Percentiles rank a stretch among this genome's conserved stretches.
phyloP scores from a whole-genome alignment of 2,888 invertebrate species.

The Pyrochroa serraticornis region DNA sequence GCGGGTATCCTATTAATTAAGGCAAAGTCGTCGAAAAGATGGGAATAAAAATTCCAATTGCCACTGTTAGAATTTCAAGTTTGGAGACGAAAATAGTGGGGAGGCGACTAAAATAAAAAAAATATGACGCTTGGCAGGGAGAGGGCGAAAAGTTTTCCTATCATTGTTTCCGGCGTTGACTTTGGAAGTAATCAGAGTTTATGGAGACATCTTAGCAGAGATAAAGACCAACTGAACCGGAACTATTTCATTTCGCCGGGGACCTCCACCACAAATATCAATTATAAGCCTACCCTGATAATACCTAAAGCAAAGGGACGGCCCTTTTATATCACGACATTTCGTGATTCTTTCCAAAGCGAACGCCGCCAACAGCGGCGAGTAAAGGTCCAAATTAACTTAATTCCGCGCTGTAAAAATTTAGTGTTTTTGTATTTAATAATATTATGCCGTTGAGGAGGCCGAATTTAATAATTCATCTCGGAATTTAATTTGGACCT shows the following conservation, averaged over 20 bases:
- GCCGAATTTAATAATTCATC: slow-evolving; percentile 15
- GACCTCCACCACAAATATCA: slow-evolving; percentile 55
- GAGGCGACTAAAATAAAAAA: slow-evolving; percentile 8
- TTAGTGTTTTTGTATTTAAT: slow-evolving; percentile 15
- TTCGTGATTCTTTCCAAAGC: slow-evolving; percentile 25
- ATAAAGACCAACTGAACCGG: slow-evolving; percentile 55
- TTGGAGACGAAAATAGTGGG: slow-evolving; percentile 6
- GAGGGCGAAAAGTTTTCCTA: slow-evolving; percentile 42
- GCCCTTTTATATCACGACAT: slow-evolving; percentile 38
- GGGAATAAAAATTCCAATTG: slow-evolving; percentile 11
- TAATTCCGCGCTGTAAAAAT: slow-evolving; percentile 23
- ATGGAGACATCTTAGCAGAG: slow-evolving; percentile 56
- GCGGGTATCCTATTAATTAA: too few relatives aligned
- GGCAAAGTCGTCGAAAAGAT: too few relatives aligned
- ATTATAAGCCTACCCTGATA: slow-evolving; percentile 51
- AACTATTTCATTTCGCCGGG: slow-evolving; percentile 54
- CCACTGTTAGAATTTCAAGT: too few relatives aligned
- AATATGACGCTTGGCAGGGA: slow-evolving; percentile 10
- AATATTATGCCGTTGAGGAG: slow-evolving; percentile 7
- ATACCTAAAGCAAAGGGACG: slow-evolving; percentile 40
- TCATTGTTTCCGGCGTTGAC: slow-evolving; percentile 42
- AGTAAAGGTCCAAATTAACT: slow-evolving; percentile 5
- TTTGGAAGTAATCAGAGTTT: slow-evolving; percentile 55
- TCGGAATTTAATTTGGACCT: background rate
- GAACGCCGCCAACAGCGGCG: background rate